Percentiles rank a stretch among this genome's conserved stretches.
phyloP scores from a whole-genome alignment of 2,113 vertebrate genomes.

The Dipodomys merriami region DNA sequence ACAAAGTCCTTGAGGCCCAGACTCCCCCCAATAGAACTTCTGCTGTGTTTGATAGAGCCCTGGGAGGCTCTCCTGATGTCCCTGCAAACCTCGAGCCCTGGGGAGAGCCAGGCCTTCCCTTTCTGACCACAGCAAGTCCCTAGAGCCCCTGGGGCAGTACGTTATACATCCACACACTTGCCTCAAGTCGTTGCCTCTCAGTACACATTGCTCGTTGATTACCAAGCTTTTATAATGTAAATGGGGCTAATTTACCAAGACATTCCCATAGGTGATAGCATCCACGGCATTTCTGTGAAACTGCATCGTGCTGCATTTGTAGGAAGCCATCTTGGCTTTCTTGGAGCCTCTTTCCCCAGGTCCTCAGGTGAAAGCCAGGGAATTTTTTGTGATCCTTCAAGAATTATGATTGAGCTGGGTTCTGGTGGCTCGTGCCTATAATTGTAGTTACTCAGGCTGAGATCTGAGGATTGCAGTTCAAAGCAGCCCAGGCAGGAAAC shows the following conservation, averaged over 20 bases:
- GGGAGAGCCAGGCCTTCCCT: neutral
- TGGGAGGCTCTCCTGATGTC: neutral
- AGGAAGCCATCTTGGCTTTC: neutral
- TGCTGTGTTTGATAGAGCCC: no score
- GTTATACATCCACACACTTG: no score
- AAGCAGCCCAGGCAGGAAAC: neutral
- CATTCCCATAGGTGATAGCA: rapidly evolving
- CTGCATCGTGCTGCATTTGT: no score
- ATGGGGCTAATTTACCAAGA: rapidly evolving
- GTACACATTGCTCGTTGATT: neutral
- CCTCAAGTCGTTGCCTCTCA: no score
- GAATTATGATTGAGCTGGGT: no score
- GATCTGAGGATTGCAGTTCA: neutral
- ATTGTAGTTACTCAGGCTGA: no score
- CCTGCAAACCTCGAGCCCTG: no score
- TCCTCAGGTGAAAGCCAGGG: neutral
- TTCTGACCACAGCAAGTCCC: neutral
- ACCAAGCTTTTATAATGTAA: rapidly evolving
- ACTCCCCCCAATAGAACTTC: no score
- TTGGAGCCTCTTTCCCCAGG: neutral
- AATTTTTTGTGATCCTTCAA: no score
- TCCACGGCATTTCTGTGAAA: neutral
- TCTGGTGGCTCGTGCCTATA: no score
- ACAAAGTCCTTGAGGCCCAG: no score
- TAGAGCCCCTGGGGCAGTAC: no score